phyloP scores from a whole-genome alignment of 2,888 invertebrate species.

The Melinaea menophilus region DNA sequence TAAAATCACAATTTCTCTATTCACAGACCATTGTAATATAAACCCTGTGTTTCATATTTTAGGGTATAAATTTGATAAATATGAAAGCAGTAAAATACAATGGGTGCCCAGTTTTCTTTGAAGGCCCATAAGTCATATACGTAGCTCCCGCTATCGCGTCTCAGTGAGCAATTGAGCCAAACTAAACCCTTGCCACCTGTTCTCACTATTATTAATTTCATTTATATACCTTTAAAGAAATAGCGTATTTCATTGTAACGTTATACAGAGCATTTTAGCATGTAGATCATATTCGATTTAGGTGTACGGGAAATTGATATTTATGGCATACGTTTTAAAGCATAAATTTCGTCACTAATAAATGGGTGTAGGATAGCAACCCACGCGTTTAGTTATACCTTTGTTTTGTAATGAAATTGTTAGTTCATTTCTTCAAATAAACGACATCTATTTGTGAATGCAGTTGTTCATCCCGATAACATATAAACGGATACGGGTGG shows the following conservation, averaged over 20 bases:
- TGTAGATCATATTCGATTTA: conserved; percentile 11
- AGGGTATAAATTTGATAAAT: conserved; percentile 6
- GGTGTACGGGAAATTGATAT: conserved; percentile 25
- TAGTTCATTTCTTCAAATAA: conserved; percentile 67
- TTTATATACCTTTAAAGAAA: conserved; percentile 33
- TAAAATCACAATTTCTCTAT: conserved; percentile 27
- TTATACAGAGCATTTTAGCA: conserved; percentile 36
- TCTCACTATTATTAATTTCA: conserved; percentile 63
- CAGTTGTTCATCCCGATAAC: conserved; percentile 43
- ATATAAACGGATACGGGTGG: conserved; percentile 53
- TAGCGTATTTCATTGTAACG: conserved; percentile 31
- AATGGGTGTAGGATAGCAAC: conserved; percentile 60
- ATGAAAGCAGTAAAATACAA: conserved; percentile 12
- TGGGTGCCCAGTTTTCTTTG: conserved; percentile 27
- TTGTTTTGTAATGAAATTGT: conserved; percentile 74
- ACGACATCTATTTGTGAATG: conserved; percentile 49
- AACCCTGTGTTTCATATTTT: conserved; percentile 16
- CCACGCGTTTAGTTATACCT: conserved; percentile 67
- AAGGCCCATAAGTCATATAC: conserved; percentile 51
- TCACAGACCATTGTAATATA: conserved; percentile 11
- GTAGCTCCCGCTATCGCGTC: conserved; percentile 55
- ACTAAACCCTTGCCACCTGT: conserved; percentile 67
- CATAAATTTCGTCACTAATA: conserved; percentile 28
- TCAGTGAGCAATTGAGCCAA: conserved; percentile 66
- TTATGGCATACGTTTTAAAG: conserved; percentile 29